Evolutionary conservation across 2,888 invertebrate genomes (phyloP).

Genomic region (Ennomos quercinarius): DNA sequence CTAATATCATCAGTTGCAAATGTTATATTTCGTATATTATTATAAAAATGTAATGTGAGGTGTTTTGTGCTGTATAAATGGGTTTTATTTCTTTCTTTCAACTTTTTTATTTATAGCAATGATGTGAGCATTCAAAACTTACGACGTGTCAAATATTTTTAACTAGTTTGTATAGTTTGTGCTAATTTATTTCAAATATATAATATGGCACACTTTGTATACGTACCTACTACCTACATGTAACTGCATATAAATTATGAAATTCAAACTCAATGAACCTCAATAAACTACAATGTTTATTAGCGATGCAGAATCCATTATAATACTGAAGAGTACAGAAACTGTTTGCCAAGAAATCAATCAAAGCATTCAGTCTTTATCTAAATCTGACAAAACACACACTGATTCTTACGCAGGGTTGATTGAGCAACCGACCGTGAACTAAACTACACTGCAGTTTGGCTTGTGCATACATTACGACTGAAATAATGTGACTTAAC

Average conservation of each 20-base stretch:
- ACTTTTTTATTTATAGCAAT: too few species aligned
- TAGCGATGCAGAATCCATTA: constrained; percentile 3
- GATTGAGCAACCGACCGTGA: constrained; percentile 57
- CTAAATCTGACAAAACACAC: constrained; percentile 11
- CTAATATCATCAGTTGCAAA: too few species aligned
- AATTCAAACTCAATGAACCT: constrained; percentile 3
- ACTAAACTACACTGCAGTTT: constrained; percentile 53
- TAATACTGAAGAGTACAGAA: constrained; percentile 1
- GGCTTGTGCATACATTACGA: constrained; percentile 52
- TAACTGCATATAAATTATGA: constrained; percentile 3
- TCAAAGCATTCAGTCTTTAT: constrained; percentile 1
- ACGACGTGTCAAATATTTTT: too few species aligned
- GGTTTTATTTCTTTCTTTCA: too few species aligned
- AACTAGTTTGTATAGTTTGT: too few species aligned
- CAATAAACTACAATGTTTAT: neutral
- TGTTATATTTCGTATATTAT: too few species aligned
- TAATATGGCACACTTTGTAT: too few species aligned
- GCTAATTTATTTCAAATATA: too few species aligned
- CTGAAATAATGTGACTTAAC: constrained; percentile 50
- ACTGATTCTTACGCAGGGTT: constrained; percentile 14
- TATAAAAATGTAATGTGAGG: too few species aligned
- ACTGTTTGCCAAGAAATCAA: neutral
- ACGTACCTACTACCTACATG: too few species aligned
- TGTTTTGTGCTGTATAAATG: too few species aligned
- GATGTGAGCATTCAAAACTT: too few species aligned